phyloP scores from a whole-genome alignment of 2,113 vertebrate species.

The Rattus rattus region DNA sequence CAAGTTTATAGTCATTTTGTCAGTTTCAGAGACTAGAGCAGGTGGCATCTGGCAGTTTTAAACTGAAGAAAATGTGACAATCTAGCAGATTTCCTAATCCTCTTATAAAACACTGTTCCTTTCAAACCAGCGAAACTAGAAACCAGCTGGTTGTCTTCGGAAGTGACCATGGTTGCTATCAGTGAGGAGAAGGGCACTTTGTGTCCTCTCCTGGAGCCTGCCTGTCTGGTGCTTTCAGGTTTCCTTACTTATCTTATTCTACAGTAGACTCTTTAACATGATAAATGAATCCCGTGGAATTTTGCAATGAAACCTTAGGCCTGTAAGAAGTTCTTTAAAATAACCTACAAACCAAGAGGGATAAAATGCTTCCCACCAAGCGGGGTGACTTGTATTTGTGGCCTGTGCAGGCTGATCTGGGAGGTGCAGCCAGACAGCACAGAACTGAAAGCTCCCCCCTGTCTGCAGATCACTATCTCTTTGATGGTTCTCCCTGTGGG shows the following conservation, averaged over 20 bases:
- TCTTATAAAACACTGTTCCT: slow-evolving; percentile 44
- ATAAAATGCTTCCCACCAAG: not conserved
- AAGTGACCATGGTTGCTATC: not conserved
- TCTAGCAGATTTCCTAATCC: slow-evolving; percentile 60
- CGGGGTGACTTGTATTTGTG: slow-evolving; percentile 45
- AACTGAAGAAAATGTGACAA: slow-evolving; percentile 31
- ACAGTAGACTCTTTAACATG: not conserved
- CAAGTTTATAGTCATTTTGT: slow-evolving; percentile 1
- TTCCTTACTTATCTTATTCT: slow-evolving; percentile 27
- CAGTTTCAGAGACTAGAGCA: not conserved
- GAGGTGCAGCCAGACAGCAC: slow-evolving; percentile 12
- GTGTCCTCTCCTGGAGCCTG: not conserved
- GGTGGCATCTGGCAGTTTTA: slow-evolving; percentile 53
- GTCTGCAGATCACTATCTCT: slow-evolving; percentile 3
- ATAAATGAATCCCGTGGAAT: slow-evolving; percentile 50
- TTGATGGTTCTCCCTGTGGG: not conserved
- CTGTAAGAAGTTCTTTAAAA: slow-evolving; percentile 57
- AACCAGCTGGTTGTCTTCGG: not conserved
- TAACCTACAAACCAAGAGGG: not conserved
- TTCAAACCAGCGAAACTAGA: slow-evolving; percentile 23
- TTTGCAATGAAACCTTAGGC: slow-evolving; percentile 42
- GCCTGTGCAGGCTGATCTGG: not conserved
- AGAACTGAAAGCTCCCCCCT: not conserved
- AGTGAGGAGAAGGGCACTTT: not conserved
- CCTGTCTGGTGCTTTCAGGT: not conserved